These are phyloP conservation scores for Grus americana DNA, from an alignment of 2,113 vertebrate genomes.

Conservation along the genomic window DNA sequence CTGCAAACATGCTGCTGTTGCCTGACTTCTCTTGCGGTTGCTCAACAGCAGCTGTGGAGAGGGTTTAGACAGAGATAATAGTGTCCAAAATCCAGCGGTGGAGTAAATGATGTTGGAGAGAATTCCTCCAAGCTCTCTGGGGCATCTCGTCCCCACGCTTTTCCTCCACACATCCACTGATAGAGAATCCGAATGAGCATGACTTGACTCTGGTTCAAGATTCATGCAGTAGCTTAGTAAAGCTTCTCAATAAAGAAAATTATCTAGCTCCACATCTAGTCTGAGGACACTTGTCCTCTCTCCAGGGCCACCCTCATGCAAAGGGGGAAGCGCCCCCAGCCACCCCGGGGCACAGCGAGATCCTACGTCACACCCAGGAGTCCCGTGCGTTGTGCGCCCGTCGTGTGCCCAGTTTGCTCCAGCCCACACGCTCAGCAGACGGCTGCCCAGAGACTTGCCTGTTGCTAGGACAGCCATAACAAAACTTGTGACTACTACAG, in stretches of 20 bases:
- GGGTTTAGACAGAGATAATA: not conserved
- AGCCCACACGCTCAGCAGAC: accelerated
- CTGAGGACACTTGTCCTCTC: not conserved
- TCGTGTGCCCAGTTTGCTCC: accelerated
- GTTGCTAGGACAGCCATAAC: not conserved
- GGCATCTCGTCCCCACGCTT: not conserved
- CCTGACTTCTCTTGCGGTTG: not conserved
- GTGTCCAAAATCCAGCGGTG: not conserved
- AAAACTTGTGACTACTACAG: not conserved
- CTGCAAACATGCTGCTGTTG: not conserved
- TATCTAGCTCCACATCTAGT: not conserved
- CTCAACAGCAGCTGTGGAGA: not conserved
- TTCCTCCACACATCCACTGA: not conserved
- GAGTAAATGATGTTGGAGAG: not conserved
- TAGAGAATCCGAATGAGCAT: not conserved
- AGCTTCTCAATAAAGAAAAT: not conserved
- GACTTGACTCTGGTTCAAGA: not conserved
- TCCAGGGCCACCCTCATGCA: not conserved
- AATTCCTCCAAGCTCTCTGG: not conserved
- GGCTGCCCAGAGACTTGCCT: not conserved
- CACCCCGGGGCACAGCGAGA: accelerated
- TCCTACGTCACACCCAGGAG: accelerated
- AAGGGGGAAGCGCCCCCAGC: not conserved
- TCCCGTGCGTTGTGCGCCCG: not conserved
- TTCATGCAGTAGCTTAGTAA: not conserved